phyloP scores from a whole-genome alignment of 2,888 invertebrate genomes.

The Thumatha senex region DNA sequence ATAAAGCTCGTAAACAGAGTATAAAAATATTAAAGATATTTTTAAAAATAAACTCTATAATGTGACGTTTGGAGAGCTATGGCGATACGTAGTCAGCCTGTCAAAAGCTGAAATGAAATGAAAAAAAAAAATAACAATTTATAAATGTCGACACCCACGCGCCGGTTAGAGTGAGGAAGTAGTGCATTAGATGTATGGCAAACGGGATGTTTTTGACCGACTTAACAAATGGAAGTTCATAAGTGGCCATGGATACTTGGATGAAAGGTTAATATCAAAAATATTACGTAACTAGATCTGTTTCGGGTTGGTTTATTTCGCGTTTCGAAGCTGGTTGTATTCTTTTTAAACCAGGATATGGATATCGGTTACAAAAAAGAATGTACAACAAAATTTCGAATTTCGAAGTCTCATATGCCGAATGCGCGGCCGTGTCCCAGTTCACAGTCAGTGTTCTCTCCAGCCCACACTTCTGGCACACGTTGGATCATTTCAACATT shows the following conservation, averaged over 20 bases:
- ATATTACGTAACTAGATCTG: slow-evolving; percentile 1
- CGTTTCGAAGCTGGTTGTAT: background rate
- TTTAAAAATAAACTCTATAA: slow-evolving; percentile 28
- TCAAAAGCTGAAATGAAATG: slow-evolving; percentile 37
- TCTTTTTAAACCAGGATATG: background rate
- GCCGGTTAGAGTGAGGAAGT: slow-evolving; percentile 21
- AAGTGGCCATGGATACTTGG: background rate
- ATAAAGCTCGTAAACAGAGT: slow-evolving; percentile 19
- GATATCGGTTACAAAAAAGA: background rate
- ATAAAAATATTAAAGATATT: slow-evolving; percentile 26
- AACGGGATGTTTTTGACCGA: slow-evolving; percentile 28
- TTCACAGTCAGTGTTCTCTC: slow-evolving; percentile 39
- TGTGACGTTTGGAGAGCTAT: slow-evolving; percentile 35
- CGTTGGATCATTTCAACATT: slow-evolving; percentile 53
- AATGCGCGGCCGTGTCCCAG: slow-evolving; percentile 61
- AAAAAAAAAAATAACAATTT: slow-evolving; percentile 21
- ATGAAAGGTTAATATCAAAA: slow-evolving; percentile 5
- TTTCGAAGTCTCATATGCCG: slow-evolving; percentile 4
- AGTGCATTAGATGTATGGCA: slow-evolving; percentile 18
- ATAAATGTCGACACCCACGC: slow-evolving; percentile 27
- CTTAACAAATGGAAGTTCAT: slow-evolving; percentile 17
- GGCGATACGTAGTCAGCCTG: slow-evolving; percentile 33
- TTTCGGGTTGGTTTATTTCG: background rate
- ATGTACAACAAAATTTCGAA: background rate
- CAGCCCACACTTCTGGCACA: slow-evolving; percentile 71